phyloP scores from a whole-genome alignment of 2,888 invertebrate species.

The Chrysolina oricalcia region DNA sequence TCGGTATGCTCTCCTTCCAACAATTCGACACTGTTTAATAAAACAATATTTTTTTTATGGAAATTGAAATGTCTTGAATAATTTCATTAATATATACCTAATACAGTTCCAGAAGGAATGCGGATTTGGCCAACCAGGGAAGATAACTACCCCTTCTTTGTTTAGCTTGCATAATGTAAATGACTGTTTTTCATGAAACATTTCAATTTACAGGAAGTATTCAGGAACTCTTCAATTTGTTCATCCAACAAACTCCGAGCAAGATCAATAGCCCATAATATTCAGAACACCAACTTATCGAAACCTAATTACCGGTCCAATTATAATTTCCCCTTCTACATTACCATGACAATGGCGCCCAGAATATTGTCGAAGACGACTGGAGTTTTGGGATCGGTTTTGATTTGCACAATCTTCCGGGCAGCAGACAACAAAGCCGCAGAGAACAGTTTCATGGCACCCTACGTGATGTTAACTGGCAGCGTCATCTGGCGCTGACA shows the following conservation, averaged over 20 bases:
- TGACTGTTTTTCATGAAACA: background rate
- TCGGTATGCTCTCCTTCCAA: too few relatives aligned
- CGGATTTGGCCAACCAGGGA: too few relatives aligned
- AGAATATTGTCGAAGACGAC: slow-evolving; percentile 25
- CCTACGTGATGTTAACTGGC: slow-evolving; percentile 46
- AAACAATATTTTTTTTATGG: too few relatives aligned
- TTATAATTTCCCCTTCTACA: slow-evolving; percentile 16
- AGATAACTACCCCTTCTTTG: too few relatives aligned
- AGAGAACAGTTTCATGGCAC: slow-evolving; percentile 43
- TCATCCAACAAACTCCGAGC: background rate
- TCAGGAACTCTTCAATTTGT: background rate
- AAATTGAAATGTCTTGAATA: too few relatives aligned
- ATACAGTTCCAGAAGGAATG: too few relatives aligned
- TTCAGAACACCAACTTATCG: slow-evolving; percentile 8
- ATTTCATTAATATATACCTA: too few relatives aligned
- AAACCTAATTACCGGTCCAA: slow-evolving; percentile 18
- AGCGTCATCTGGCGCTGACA: slow-evolving; percentile 64
- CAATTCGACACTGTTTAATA: too few relatives aligned
- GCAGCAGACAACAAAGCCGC: slow-evolving; percentile 43
- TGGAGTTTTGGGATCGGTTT: slow-evolving; percentile 26
- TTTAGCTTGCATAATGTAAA: too few relatives aligned
- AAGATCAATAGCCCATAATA: slow-evolving; percentile 17
- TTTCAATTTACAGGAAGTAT: background rate
- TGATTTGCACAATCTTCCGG: slow-evolving; percentile 43
- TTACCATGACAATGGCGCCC: slow-evolving; percentile 29